Conservation (phyloP, 2,113 vertebrate genomes). For the Spea multiplicata region DNA sequence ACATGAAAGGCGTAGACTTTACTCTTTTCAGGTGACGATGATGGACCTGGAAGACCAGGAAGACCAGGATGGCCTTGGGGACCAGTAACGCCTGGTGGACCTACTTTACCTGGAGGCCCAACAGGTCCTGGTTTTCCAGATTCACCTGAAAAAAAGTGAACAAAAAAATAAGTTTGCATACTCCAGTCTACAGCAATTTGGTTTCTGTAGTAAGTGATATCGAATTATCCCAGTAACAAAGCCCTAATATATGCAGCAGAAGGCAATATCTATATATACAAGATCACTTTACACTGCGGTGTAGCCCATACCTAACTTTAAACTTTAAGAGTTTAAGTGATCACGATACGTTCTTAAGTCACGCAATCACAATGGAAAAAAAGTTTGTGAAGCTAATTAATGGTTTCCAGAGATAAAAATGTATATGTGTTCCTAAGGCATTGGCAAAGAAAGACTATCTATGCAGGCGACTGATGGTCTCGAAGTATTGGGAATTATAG, state of each 20-base stretch:
- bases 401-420: no score
- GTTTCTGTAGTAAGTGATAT: background rate
- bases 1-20: slow-evolving; percentile 78
- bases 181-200: background rate
- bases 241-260: background rate
- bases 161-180: background rate
- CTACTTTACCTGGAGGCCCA: slow-evolving; percentile 77
- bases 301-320: no score
- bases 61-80: slow-evolving; percentile 73
- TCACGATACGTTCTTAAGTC: no score
- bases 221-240: no score
- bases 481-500: no score
- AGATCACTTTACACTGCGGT: no score
- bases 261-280: background rate
- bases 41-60: slow-evolving; percentile 74
- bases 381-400: no score
- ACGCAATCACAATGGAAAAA: no score
- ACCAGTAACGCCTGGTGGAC: slow-evolving; percentile 76
- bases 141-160: slow-evolving; percentile 10
- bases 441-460: no score
- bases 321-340: no score
- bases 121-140: slow-evolving; percentile 12
- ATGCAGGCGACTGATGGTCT: no score
- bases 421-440: no score
- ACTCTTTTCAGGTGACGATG: slow-evolving; percentile 75